These are phyloP conservation scores for Paraescarpia echinospica DNA, from an alignment of 1,140 invertebrate genomes.

Conservation along the genomic window DNA sequence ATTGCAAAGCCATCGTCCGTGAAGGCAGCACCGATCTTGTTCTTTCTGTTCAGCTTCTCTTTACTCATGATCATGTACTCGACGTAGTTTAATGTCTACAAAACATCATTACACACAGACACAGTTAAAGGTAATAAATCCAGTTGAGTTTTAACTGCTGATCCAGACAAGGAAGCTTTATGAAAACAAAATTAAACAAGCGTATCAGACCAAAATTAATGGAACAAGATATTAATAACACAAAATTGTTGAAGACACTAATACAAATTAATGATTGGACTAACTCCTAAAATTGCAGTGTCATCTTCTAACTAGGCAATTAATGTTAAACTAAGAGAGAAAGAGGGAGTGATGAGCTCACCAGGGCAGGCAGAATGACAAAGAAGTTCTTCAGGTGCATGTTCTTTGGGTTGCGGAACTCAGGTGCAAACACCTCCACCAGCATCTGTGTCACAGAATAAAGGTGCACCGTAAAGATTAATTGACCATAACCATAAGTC, in stretches of 20 bases:
- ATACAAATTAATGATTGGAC: no score
- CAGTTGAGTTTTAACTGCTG: conserved; percentile 52
- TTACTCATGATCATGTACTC: conserved; percentile 91
- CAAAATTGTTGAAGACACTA: no score
- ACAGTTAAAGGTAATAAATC: not conserved
- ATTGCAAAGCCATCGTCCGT: conserved; percentile 98
- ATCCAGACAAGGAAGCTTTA: no score
- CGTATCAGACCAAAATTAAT: no score
- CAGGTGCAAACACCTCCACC: conserved; percentile 87
- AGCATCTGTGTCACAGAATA: conserved; percentile 63
- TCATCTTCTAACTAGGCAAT: no score
- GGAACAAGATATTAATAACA: no score
- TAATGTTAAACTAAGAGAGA: no score
- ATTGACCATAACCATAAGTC: no score
- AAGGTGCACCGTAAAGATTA: not conserved
- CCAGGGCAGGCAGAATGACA: conserved; percentile 87
- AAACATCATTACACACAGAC: not conserved
- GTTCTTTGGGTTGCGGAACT: conserved; percentile 82
- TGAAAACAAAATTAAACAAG: no score
- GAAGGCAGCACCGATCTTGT: conserved; percentile 81
- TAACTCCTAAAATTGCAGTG: no score
- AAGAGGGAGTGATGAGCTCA: conserved; percentile 34
- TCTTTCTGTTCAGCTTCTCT: conserved; percentile 83
- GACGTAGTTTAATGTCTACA: conserved; percentile 85
- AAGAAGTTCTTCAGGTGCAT: conserved; percentile 91